A percentile compares a stretch with the other conserved stretches of the same genome.
Conservation (phyloP, 2,113 vertebrate species). For the Anhinga anhinga region DNA sequence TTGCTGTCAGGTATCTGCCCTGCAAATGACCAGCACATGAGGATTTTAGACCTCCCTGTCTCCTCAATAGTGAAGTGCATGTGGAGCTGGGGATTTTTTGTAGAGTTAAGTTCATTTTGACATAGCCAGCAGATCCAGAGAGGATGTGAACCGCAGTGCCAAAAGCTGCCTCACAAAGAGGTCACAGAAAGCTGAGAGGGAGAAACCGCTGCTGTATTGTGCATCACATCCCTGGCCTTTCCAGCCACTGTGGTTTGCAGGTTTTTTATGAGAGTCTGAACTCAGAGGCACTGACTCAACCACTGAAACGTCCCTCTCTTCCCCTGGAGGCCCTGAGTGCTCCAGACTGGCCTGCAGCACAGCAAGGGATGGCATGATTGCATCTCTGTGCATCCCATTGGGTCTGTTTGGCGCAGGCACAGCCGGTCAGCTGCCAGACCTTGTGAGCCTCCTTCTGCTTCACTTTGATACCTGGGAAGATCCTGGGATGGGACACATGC, state of each 20-base stretch:
- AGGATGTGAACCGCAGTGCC: neutral
- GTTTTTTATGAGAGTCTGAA: neutral
- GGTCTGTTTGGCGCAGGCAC: neutral
- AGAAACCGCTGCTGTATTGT: neutral
- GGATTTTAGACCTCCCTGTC: neutral
- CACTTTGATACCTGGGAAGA: neutral
- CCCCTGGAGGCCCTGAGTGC: neutral
- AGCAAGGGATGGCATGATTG: neutral
- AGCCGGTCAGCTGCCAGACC: neutral
- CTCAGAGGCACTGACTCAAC: neutral
- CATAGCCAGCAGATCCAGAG: neutral
- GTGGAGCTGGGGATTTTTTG: neutral
- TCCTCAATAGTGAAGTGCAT: neutral
- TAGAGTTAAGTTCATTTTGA: neutral
- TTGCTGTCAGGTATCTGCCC: neutral
- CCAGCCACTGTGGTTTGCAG: neutral
- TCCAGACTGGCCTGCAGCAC: neutral
- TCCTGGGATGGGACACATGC: neutral
- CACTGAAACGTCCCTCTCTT: neutral
- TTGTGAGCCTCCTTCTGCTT: neutral
- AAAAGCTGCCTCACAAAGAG: neutral
- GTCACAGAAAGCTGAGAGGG: neutral
- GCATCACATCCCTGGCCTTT: neutral
- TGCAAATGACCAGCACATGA: rapidly evolving
- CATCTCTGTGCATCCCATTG: neutral